A percentile compares a stretch with the other conserved stretches of the same genome.
These are phyloP conservation scores for Brachypteracias leptosomus DNA, from an alignment of 2,113 vertebrate genomes.

Conservation along the genomic window DNA sequence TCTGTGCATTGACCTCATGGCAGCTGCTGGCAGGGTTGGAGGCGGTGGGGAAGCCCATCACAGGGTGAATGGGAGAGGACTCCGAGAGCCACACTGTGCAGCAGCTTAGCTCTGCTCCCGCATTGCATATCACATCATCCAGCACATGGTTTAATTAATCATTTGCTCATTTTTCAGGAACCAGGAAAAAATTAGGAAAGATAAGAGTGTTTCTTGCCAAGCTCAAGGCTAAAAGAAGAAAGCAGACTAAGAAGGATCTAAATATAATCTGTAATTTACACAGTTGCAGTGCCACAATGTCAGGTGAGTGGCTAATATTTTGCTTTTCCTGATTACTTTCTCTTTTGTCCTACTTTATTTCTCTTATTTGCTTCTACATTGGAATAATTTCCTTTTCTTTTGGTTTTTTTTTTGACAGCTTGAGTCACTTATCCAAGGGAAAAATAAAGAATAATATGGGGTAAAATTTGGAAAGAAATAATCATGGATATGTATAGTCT, in stretches of 20 bases:
- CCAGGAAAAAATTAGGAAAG: background rate
- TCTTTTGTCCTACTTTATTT: background rate
- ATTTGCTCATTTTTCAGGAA: background rate
- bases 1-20: background rate
- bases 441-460: background rate
- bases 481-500: background rate
- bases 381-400: background rate
- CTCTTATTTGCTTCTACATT: background rate
- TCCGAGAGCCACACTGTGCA: background rate
- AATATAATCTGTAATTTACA: background rate
- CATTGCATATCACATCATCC: rapidly evolving
- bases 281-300: background rate
- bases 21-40: rapidly evolving
- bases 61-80: rapidly evolving
- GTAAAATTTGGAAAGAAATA: background rate
- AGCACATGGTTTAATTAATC: background rate
- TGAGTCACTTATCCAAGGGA: background rate
- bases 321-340: background rate
- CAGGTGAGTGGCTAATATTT: background rate
- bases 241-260: background rate
- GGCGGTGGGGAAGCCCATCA: background rate
- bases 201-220: background rate
- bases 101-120: background rate
- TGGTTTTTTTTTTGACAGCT: background rate
- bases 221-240: background rate